Conservation (phyloP, 2,888 invertebrate species). For the Nebria brevicollis region DNA sequence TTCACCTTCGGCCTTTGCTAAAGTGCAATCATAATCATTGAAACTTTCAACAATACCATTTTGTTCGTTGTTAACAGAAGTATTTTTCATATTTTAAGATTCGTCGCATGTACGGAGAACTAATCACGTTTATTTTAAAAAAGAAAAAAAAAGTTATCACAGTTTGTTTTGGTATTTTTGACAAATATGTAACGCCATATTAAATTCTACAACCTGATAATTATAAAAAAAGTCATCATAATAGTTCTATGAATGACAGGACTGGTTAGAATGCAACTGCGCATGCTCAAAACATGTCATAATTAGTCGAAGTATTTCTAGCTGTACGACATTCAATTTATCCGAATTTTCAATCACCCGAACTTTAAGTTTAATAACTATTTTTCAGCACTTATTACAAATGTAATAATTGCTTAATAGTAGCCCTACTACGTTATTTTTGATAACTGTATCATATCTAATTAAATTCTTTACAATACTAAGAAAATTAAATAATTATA, state of each 20-base stretch:
- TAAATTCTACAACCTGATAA: conserved; percentile 31
- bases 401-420: no score
- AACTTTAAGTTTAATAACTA: background rate
- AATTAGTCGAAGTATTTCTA: background rate
- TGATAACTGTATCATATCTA: no score
- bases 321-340: no score
- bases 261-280: background rate
- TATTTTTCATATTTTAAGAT: conserved; percentile 51
- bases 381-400: no score
- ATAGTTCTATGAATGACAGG: background rate
- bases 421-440: no score
- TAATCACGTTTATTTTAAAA: conserved; percentile 44
- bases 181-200: conserved; percentile 48
- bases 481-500: no score
- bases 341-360: background rate
- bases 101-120: conserved; percentile 43
- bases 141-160: conserved; percentile 31
- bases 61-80: conserved; percentile 52
- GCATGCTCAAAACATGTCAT: background rate
- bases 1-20: conserved; percentile 50
- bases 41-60: conserved; percentile 48
- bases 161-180: conserved; percentile 49
- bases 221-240: background rate
- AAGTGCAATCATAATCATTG: conserved; percentile 50
- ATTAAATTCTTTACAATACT: no score